These are phyloP conservation scores for Globia sparganii DNA, from an alignment of 2,888 invertebrate genomes.

Conservation along the genomic window DNA sequence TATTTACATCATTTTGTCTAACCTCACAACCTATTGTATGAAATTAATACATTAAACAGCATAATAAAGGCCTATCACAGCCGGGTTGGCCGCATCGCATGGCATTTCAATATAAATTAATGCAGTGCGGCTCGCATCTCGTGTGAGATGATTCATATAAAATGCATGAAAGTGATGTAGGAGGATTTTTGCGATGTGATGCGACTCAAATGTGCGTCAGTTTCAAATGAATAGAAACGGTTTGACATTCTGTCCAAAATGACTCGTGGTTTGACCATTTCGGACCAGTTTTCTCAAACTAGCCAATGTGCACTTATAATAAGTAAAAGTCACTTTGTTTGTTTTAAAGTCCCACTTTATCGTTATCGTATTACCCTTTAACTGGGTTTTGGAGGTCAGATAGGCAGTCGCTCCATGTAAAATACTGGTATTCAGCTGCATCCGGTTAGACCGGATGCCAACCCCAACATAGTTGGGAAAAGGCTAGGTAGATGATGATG, in stretches of 20 bases:
- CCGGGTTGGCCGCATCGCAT: no score
- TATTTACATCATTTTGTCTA: conserved; percentile 30
- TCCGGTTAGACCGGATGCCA: no score
- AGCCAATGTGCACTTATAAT: neutral
- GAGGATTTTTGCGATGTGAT: neutral
- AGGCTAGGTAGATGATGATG: no score
- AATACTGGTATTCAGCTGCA: no score
- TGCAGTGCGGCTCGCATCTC: neutral
- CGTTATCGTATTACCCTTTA: no score
- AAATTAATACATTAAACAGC: neutral
- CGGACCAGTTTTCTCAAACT: neutral
- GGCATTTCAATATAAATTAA: neutral
- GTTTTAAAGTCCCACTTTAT: neutral
- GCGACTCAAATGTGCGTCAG: neutral
- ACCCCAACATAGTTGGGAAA: no score
- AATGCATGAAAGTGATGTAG: neutral
- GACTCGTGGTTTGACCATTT: neutral
- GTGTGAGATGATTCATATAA: neutral
- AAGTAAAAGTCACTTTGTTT: conserved; percentile 5
- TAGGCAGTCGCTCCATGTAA: no score
- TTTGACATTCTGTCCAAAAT: neutral
- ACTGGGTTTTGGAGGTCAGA: no score
- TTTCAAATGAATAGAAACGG: neutral
- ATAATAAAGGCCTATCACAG: neutral
- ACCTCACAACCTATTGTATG: conserved; percentile 7